Evolutionary conservation across 2,797 vertebrate genomes (phyloP).

Genomic region (Chiropotes sagulatus): DNA sequence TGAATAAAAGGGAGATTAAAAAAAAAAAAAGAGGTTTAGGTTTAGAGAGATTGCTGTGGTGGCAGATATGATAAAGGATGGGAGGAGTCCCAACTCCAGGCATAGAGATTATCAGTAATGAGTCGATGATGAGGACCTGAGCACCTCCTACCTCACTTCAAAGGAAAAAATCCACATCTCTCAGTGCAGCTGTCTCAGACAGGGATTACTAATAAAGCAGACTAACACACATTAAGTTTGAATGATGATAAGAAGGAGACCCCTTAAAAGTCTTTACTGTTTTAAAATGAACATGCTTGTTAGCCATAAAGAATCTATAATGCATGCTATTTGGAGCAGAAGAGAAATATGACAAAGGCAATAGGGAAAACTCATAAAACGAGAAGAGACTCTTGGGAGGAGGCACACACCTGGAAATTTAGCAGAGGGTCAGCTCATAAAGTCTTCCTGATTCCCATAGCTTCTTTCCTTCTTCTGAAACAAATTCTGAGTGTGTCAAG

Average conservation of each 20-base stretch:
- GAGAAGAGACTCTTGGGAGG: background rate
- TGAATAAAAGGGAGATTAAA: too few relatives aligned
- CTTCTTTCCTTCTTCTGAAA: conserved; percentile 29
- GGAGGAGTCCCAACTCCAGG: background rate
- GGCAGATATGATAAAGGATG: background rate
- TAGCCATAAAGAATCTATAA: background rate
- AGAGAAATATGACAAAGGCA: background rate
- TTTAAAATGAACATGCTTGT: conserved; percentile 43
- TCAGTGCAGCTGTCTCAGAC: background rate
- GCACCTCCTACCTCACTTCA: background rate
- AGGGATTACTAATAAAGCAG: background rate
- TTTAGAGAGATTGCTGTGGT: background rate
- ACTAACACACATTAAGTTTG: background rate
- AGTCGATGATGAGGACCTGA: background rate
- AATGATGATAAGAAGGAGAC: background rate
- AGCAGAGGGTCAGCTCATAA: background rate
- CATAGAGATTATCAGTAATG: background rate
- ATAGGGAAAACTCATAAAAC: background rate
- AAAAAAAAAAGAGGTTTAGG: background rate
- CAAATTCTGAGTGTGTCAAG: background rate
- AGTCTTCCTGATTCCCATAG: background rate
- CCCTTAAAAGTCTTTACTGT: conserved; percentile 16
- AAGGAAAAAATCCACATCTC: background rate
- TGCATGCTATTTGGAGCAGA: background rate
- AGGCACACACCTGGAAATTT: background rate